Base-by-base conservation (phyloP, 2,113 vertebrate species). In the Psittacara wagleri region DNA sequence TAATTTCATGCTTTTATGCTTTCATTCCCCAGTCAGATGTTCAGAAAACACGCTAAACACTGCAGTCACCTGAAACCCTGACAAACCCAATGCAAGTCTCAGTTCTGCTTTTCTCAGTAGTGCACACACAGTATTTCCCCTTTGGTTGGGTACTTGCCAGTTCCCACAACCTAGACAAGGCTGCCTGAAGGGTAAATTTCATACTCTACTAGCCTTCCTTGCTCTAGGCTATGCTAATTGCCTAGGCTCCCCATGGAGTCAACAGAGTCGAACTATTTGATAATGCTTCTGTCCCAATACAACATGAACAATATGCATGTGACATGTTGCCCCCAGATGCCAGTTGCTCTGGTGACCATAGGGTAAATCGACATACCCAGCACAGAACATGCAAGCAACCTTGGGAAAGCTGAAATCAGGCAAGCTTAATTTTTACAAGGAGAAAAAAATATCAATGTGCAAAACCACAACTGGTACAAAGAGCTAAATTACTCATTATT, bases 221-320 rank as follows among this genome's bases (percentile, higher is more conserved):
- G 2, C 35, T 35, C 35, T 46, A 48, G 23, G 63, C 37, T 73
- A 9, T 11, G 28, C 11, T 44, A 66, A 39, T 31, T 63, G 28
- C 35, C 51, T 14, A 17, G 16, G 18, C 6, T 73, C 20, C 48
- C 33, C 44, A 46, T 1, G 3, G 0, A 90, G 51, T 22, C 54
- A 72, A 7, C 4, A 22, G 20, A 59, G 33, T n/a, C 6, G 1
- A 59, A 23, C 22, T 35, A 10, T 31, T 48, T 41, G 48, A 4
- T 46, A 75, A 75, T 22, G n/a, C 37, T 70, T 15, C 64, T 90
- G 17, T 19, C 29, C 41, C 10, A 44, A 19, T 4, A 46, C 9
- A 83, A 73, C 7, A 24, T 2, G 11, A 88, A 54, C 18, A 51
- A 46, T 4, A 46, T 2, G 39, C 0, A 0, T 3, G 29, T 13